Conservation (phyloP, 2,888 invertebrate species). For the Rhagium mordax region DNA sequence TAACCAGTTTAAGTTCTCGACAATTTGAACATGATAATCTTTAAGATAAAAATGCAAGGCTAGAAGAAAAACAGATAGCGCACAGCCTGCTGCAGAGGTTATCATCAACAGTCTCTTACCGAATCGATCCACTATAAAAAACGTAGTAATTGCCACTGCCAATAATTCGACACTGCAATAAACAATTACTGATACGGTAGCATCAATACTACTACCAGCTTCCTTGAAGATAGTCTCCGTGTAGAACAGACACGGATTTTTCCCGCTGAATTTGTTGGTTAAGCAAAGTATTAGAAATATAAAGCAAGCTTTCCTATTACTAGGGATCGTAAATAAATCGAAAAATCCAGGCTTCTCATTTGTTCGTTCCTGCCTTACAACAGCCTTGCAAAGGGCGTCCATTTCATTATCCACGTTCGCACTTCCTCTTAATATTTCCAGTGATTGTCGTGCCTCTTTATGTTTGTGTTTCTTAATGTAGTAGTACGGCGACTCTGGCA, state of each 20-base stretch:
- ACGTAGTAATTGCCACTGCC: conserved; percentile 70
- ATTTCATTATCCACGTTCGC: conserved; percentile 71
- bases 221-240: conserved; percentile 76
- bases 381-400: conserved; percentile 61
- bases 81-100: conserved; percentile 71
- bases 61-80: conserved; percentile 66
- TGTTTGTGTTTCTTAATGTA: conserved; percentile 68
- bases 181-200: conserved; percentile 74
- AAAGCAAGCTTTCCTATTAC: conserved; percentile 76
- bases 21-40: conserved; percentile 60
- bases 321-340: conserved; percentile 73
- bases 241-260: conserved; percentile 77
- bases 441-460: conserved; percentile 71
- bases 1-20: conserved; percentile 68
- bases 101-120: conserved; percentile 78
- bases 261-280: conserved; percentile 78
- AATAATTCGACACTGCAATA: conserved; percentile 75
- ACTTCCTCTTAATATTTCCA: conserved; percentile 75
- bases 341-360: conserved; percentile 70
- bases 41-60: conserved; percentile 71
- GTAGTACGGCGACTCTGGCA: conserved; percentile 79
- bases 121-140: conserved; percentile 75
- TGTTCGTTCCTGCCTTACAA: conserved; percentile 67
- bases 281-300: conserved; percentile 75
- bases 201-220: conserved; percentile 68